These are phyloP conservation scores for Omphaloscelis lunosa DNA, from an alignment of 2,888 invertebrate genomes.

Conservation along the genomic window DNA sequence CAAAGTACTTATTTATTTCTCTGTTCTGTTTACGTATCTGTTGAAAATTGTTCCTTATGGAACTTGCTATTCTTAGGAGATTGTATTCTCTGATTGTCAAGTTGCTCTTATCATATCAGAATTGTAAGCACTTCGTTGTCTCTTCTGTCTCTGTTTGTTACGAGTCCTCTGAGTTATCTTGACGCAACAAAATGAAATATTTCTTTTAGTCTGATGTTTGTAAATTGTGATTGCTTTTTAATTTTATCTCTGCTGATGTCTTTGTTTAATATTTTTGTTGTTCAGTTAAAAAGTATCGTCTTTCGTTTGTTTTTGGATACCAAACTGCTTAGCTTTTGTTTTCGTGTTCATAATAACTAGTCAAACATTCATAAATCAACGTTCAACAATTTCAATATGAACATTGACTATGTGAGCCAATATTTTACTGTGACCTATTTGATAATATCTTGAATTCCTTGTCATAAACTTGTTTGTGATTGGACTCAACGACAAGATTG, in stretches of 20 bases:
- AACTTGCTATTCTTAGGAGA: constrained; percentile 48
- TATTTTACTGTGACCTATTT: constrained; percentile 53
- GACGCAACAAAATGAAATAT: constrained; percentile 55
- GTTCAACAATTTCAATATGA: constrained; percentile 35
- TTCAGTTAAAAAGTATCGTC: not conserved
- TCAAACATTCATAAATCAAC: constrained; percentile 40
- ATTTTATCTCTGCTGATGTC: constrained; percentile 47
- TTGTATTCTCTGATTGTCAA: constrained; percentile 62
- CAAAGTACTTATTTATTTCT: constrained; percentile 33
- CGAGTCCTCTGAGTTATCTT: constrained; percentile 55
- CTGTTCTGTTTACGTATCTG: constrained; percentile 22
- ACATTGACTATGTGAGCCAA: constrained; percentile 41
- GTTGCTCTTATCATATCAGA: constrained; percentile 63
- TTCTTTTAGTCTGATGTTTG: constrained; percentile 47
- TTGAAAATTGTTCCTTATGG: constrained; percentile 29
- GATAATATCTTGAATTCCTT: constrained; percentile 53
- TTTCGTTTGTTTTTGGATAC: constrained; percentile 11
- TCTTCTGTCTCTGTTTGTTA: constrained; percentile 51
- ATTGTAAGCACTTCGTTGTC: constrained; percentile 59
- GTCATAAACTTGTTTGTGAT: constrained; percentile 47
- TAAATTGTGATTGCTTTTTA: constrained; percentile 62
- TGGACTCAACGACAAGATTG: constrained; percentile 27
- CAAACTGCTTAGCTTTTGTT: not conserved
- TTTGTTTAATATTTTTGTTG: constrained; percentile 16
- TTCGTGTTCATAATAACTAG: constrained; percentile 20